Conservation (phyloP, 2,113 vertebrate species). For the Formicarius rufipectus region DNA sequence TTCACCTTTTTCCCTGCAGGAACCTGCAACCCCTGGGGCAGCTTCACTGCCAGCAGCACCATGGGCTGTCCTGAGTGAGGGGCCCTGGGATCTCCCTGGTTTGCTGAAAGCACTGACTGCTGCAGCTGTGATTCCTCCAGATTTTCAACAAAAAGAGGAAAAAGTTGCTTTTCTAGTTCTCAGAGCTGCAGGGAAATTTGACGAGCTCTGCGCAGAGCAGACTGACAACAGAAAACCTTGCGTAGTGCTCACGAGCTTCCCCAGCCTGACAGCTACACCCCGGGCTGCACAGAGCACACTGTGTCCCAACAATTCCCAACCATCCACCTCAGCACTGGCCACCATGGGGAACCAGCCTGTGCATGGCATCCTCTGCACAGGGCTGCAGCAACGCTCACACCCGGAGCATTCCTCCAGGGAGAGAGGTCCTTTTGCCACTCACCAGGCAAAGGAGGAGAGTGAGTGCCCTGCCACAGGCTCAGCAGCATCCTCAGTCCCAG, state of each 20-base stretch:
- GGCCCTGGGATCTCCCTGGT: not conserved
- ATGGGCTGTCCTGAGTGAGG: accelerated
- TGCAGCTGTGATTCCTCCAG: not conserved
- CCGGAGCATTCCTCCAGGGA: not conserved
- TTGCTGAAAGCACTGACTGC: not conserved
- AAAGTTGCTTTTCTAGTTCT: not conserved
- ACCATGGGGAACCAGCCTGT: not conserved
- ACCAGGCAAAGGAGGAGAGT: not conserved
- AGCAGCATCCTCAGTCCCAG: not conserved
- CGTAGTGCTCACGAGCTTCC: not conserved
- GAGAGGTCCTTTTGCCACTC: not conserved
- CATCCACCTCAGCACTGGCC: accelerated
- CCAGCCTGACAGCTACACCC: not conserved
- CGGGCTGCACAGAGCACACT: accelerated
- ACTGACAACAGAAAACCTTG: not conserved
- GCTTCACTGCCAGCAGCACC: not conserved
- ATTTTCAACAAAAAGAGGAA: not conserved
- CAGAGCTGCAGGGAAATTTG: not conserved
- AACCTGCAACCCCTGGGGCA: not conserved
- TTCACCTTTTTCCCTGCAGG: not conserved
- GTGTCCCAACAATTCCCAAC: not conserved
- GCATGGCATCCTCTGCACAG: accelerated
- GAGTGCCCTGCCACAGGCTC: not conserved
- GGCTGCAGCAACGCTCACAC: not conserved
- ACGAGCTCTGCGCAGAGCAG: not conserved